These are phyloP conservation scores for Ips typographus DNA, from an alignment of 1,140 invertebrate species.

Conservation along the genomic window DNA sequence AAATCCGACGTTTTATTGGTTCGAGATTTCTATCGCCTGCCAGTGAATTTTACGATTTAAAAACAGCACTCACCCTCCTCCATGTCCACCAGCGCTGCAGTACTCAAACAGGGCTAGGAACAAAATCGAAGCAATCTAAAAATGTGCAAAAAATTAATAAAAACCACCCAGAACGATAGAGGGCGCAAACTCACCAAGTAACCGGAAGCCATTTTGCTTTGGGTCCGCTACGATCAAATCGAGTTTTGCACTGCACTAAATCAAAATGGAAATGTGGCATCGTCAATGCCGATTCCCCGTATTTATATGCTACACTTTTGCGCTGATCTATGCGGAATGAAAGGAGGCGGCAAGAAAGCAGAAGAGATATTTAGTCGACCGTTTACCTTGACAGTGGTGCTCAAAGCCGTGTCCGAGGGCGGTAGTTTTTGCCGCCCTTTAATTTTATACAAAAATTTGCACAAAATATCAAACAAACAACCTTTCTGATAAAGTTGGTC, in stretches of 20 bases:
- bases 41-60: conserved; percentile 2
- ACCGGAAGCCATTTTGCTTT: conserved; percentile 41
- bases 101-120: conserved; percentile 40
- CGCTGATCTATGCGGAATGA: conserved; percentile 36
- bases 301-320: conserved; percentile 45
- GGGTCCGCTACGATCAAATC: conserved; percentile 35
- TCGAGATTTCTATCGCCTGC: not conserved
- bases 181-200: conserved; percentile 38
- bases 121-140: conserved; percentile 44
- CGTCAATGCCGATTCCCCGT: conserved; percentile 33
- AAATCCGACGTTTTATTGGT: too few species aligned
- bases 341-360: conserved; percentile 46
- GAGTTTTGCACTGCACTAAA: conserved; percentile 41
- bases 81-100: conserved; percentile 39
- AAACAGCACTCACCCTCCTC: conserved; percentile 30
- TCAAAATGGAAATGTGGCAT: conserved; percentile 40
- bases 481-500: too few species aligned
- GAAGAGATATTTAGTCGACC: conserved; percentile 44
- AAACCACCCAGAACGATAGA: not conserved
- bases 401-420: too few species aligned
- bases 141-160: conserved; percentile 11
- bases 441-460: too few species aligned
- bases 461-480: too few species aligned
- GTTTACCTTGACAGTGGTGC: conserved; percentile 35
- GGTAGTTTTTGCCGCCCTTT: too few species aligned